A percentile compares a stretch with the other conserved stretches of the same genome.
Conservation (phyloP, 2,797 vertebrate species). For the Setipinna tenuifilis region DNA sequence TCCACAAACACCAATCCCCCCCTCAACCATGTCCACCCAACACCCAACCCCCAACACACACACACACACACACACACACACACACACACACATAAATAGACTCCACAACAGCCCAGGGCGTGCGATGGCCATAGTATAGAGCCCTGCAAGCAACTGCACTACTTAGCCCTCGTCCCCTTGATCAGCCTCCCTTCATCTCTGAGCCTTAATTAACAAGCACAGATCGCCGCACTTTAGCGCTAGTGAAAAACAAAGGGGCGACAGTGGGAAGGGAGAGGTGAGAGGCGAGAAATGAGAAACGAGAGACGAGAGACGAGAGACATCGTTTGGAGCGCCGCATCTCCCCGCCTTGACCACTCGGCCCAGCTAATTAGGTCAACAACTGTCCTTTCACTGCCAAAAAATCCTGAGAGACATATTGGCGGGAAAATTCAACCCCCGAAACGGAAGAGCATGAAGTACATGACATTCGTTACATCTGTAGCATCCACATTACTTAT, state of each 20-base stretch:
- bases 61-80: background rate
- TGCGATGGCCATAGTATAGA: conserved; percentile 34
- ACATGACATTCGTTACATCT: conserved; percentile 38
- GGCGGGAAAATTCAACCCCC: conserved; percentile 27
- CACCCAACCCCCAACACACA: background rate
- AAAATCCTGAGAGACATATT: conserved; percentile 29
- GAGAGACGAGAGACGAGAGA: background rate
- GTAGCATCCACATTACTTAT: conserved; percentile 35
- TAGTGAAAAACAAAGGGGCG: background rate
- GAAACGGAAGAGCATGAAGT: background rate
- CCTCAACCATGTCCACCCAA: background rate
- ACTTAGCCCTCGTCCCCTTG: conserved; percentile 22
- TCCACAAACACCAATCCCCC: background rate
- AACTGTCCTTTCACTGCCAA: conserved; percentile 32
- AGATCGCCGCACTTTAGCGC: background rate
- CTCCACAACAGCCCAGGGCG: background rate
- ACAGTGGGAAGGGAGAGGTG: background rate
- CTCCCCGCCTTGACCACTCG: conserved; percentile 43
- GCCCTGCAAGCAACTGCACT: background rate
- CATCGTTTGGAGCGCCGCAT: conserved; percentile 40
- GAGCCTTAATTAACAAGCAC: conserved; percentile 38
- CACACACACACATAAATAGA: background rate
- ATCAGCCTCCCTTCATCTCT: conserved; percentile 12
- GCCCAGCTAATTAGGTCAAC: conserved; percentile 52
- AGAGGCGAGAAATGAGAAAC: conserved; percentile 20